Conservation (phyloP, 2,113 vertebrate species). For the Aphyosemion australe region DNA sequence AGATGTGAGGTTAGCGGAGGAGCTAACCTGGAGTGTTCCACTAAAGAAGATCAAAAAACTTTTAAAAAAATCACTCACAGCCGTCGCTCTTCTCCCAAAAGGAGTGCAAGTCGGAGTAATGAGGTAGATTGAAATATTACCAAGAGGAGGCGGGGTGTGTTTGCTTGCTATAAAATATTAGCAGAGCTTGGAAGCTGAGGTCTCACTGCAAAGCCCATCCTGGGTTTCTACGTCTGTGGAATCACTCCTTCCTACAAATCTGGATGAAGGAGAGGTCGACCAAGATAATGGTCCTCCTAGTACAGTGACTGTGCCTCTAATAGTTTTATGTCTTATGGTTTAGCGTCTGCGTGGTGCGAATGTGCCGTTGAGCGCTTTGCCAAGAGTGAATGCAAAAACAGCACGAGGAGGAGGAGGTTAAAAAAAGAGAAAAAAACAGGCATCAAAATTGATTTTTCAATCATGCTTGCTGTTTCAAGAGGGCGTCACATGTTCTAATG, state of each 20-base stretch:
- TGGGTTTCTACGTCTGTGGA: constrained; percentile 29
- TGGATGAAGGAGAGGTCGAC: constrained; percentile 29
- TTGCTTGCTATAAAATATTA: constrained; percentile 58
- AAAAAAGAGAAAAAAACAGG: constrained; percentile 61
- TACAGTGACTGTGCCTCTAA: constrained; percentile 42
- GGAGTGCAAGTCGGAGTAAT: constrained; percentile 55
- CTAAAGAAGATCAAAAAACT: constrained; percentile 65
- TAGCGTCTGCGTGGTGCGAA: constrained; percentile 46
- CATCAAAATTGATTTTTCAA: constrained; percentile 82
- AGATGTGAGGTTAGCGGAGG: constrained; percentile 65
- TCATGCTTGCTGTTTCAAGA: constrained; percentile 80
- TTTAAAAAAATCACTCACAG: constrained; percentile 63
- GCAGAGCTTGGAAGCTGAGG: constrained; percentile 53
- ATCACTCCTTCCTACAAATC: constrained; percentile 7
- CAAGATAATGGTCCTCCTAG: constrained; percentile 52
- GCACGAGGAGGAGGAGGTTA: constrained; percentile 31
- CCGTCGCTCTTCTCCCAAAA: constrained; percentile 57
- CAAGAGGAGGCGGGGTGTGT: constrained; percentile 11
- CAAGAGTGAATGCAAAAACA: constrained; percentile 55
- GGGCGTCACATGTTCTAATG: constrained; percentile 81
- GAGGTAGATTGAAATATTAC: constrained; percentile 60
- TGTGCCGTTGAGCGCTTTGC: constrained; percentile 47
- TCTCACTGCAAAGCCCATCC: constrained; percentile 48
- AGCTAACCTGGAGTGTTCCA: constrained; percentile 65
- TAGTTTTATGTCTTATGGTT: constrained; percentile 62